Evolutionary conservation across 2,888 invertebrate species (phyloP).

Genomic region (Tachina lurida): DNA sequence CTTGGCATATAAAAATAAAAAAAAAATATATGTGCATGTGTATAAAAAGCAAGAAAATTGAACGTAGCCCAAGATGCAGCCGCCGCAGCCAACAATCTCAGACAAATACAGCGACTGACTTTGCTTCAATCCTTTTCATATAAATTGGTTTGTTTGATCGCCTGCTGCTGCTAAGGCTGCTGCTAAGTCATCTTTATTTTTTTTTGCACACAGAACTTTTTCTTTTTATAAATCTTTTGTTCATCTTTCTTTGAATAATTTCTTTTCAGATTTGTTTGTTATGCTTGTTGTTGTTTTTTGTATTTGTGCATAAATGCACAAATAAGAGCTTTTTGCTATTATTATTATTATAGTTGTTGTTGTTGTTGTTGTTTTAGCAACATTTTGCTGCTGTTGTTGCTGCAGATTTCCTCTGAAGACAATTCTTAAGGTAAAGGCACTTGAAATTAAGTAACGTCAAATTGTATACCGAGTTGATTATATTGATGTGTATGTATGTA

Average conservation of each 20-base stretch:
- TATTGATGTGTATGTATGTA: slow-evolving; percentile 5
- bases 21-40: background rate
- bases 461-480: slow-evolving; percentile 57
- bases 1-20: slow-evolving; percentile 74
- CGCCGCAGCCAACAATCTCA: slow-evolving; percentile 39
- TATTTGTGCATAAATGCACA: slow-evolving; percentile 71
- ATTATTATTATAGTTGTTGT: slow-evolving; percentile 35
- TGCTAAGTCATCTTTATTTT: slow-evolving; percentile 45
- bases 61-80: slow-evolving; percentile 72
- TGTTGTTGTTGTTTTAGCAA: slow-evolving; percentile 43
- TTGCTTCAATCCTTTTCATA: slow-evolving; percentile 34
- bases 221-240: slow-evolving; percentile 63
- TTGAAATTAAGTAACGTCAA: slow-evolving; percentile 71
- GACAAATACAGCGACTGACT: slow-evolving; percentile 35
- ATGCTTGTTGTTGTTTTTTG: slow-evolving; percentile 43
- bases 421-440: slow-evolving; percentile 66
- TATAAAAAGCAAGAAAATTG: slow-evolving; percentile 39
- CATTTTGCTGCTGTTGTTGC: slow-evolving; percentile 24
- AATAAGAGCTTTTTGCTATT: slow-evolving; percentile 65
- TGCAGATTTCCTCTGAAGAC: slow-evolving; percentile 68
- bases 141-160: slow-evolving; percentile 15
- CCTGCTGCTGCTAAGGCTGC: slow-evolving; percentile 14
- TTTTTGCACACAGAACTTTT: slow-evolving; percentile 41
- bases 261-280: slow-evolving; percentile 48
- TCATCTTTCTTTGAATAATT: slow-evolving; percentile 63